Evolutionary conservation across 2,888 invertebrate species (phyloP).

Genomic region (Melipona bicolor): DNA sequence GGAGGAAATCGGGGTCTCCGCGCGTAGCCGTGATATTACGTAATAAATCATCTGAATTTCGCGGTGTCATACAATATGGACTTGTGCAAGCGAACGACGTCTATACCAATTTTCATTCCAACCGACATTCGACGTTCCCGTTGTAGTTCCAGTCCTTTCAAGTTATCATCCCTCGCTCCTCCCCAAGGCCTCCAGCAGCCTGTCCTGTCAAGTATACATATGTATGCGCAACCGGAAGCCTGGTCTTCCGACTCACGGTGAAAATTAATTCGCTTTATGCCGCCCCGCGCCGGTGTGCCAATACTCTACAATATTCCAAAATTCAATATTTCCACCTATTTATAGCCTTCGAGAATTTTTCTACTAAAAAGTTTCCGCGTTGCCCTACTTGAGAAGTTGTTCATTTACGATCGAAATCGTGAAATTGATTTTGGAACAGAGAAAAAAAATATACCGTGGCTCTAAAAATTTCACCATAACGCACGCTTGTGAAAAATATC

Average conservation of each 20-base stretch:
- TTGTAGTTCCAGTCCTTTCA: slow-evolving; percentile 59
- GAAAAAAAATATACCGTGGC: too few relatives aligned
- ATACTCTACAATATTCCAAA: slow-evolving; percentile 48
- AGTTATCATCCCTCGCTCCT: slow-evolving; percentile 22
- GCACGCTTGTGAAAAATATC: too few relatives aligned
- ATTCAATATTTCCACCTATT: slow-evolving; percentile 22
- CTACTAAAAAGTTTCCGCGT: not conserved
- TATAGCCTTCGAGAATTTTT: slow-evolving; percentile 10
- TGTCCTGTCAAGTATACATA: slow-evolving; percentile 35
- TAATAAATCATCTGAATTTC: slow-evolving; percentile 79
- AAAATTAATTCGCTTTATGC: slow-evolving; percentile 69
- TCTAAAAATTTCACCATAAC: too few relatives aligned
- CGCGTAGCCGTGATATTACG: slow-evolving; percentile 76
- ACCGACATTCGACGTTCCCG: slow-evolving; percentile 73
- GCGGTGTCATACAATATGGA: slow-evolving; percentile 77
- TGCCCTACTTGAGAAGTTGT: not conserved
- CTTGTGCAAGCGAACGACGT: slow-evolving; percentile 75
- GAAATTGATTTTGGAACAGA: not conserved
- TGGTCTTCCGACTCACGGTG: slow-evolving; percentile 51
- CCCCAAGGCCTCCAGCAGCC: slow-evolving; percentile 18
- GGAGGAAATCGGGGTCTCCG: slow-evolving; percentile 36
- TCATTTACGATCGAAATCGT: not conserved
- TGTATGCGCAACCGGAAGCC: slow-evolving; percentile 46
- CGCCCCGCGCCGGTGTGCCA: slow-evolving; percentile 12
- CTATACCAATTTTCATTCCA: slow-evolving; percentile 77